Base-by-base conservation (phyloP, 2,888 invertebrate species). In the Synergus laeviventris region DNA sequence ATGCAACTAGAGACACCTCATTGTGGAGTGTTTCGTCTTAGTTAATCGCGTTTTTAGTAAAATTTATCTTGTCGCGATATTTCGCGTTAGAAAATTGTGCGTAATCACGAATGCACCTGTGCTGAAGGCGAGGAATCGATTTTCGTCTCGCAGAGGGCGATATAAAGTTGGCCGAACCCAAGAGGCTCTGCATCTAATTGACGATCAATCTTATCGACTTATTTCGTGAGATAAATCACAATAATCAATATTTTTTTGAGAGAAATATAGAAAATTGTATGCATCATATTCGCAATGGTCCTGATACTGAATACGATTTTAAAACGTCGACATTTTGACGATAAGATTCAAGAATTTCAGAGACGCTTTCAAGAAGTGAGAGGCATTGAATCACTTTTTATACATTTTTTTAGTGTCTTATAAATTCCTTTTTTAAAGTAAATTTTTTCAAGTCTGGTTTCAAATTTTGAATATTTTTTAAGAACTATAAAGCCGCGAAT, bases 31-130 rank as follows among this genome's bases (percentile, higher is more conserved):
- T 81, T 84, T 85, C 83, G 39, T 82, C 80, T 82, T 87, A 87
- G 87, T 85, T 83, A 87, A 87, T 87, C 86, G 84, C 79, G 77
- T 83, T 86, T 86, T 87, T 87, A 87, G 87, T 84, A 83, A 84
- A 87, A 86, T 87, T 87, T 83, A 81, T 84, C 83, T 85, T 84
- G 70, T 36, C 49, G 49, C 70, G 49, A 70, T 36, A n/a, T 54
- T 70, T 31, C 49, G 70, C 36, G 49, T 70, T 70, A 70, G 70
- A 45, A 70, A 54, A 49, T 70, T 70, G 70, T 36, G 70, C 49
- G 70, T 36, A 36, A 31, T 70, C 70, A 70, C n/a, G 45, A 42
- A 64, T 42, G 42, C 1, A n/a, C 4, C 18, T 38, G 3, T 49
- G 36, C 36, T 24, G 7, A 66, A 24, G 31, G 5, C 70, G 49